Evolutionary conservation across 2,113 vertebrate genomes (phyloP).

Genomic region (Hemiscyllium ocellatum): DNA sequence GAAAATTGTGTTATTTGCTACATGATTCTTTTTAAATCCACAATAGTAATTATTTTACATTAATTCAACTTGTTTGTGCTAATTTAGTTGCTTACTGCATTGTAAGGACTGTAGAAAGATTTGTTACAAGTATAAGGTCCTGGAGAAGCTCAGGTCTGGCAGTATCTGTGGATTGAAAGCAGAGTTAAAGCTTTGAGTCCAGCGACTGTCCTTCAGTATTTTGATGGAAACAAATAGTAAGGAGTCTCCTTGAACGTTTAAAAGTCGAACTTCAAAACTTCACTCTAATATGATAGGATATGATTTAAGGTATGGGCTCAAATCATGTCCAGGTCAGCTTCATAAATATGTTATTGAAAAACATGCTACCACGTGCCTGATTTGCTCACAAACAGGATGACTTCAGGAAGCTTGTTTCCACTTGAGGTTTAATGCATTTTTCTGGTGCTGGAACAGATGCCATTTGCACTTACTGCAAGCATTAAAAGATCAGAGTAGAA

Average conservation of each 20-base stretch:
- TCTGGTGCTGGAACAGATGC: slow-evolving; percentile 2
- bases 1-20: background rate
- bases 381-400: background rate
- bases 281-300: background rate
- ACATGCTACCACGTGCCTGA: background rate
- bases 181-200: too few relatives aligned
- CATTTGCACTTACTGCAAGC: slow-evolving; percentile 5
- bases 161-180: too few relatives aligned
- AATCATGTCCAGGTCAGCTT: background rate
- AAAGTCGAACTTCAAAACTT: background rate
- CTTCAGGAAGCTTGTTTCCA: background rate
- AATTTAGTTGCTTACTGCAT: background rate
- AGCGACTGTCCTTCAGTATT: too few relatives aligned
- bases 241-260: too few relatives aligned
- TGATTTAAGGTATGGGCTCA: background rate
- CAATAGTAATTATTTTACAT: background rate
- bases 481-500: slow-evolving; percentile 5
- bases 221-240: background rate
- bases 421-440: background rate
- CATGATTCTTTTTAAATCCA: background rate
- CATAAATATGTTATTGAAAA: slow-evolving; percentile 11
- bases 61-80: background rate
- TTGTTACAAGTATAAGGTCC: background rate
- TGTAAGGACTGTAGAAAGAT: background rate
- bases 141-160: too few relatives aligned